A percentile compares a stretch with the other conserved stretches of the same genome.
Evolutionary conservation across 2,797 vertebrate genomes (phyloP).

Genomic region (Trachops cirrhosus): DNA sequence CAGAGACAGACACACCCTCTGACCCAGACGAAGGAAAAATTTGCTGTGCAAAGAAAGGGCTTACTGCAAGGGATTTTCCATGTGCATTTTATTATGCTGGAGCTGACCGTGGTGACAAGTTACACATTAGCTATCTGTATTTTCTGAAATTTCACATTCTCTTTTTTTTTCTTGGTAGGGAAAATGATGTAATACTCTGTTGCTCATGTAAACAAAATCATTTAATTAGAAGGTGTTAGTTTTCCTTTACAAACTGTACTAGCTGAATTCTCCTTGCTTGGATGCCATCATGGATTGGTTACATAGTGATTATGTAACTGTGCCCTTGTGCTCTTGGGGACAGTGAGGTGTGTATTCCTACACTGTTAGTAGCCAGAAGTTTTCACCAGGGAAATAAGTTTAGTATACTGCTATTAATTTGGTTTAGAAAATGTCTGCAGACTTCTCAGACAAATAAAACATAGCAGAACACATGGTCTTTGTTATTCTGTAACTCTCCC

Average conservation of each 20-base stretch:
- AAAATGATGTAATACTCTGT: constrained; percentile 79
- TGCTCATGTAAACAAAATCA: constrained; percentile 77
- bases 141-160: constrained; percentile 77
- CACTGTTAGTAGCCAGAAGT: constrained; percentile 82
- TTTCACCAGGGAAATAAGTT: constrained; percentile 84
- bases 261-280: constrained; percentile 47
- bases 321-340: constrained; percentile 72
- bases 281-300: constrained; percentile 56
- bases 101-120: constrained; percentile 81
- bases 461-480: constrained; percentile 83
- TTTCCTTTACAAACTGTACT: constrained; percentile 60
- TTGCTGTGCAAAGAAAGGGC: constrained; percentile 72
- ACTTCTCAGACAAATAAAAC: constrained; percentile 75
- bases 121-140: constrained; percentile 78
- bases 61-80: constrained; percentile 80
- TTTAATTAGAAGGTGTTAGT: constrained; percentile 66
- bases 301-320: constrained; percentile 57
- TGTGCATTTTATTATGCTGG: constrained; percentile 82
- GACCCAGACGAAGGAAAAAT: constrained; percentile 75
- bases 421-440: constrained; percentile 75
- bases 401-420: constrained; percentile 81
- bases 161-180: constrained; percentile 67
- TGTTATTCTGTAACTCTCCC: constrained; percentile 79
- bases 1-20: constrained; percentile 75
- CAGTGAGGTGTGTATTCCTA: constrained; percentile 55